A percentile compares a stretch with the other conserved stretches of the same genome.
Evolutionary conservation across 1,140 invertebrate species (phyloP).

Genomic region (Drosophila azteca): DNA sequence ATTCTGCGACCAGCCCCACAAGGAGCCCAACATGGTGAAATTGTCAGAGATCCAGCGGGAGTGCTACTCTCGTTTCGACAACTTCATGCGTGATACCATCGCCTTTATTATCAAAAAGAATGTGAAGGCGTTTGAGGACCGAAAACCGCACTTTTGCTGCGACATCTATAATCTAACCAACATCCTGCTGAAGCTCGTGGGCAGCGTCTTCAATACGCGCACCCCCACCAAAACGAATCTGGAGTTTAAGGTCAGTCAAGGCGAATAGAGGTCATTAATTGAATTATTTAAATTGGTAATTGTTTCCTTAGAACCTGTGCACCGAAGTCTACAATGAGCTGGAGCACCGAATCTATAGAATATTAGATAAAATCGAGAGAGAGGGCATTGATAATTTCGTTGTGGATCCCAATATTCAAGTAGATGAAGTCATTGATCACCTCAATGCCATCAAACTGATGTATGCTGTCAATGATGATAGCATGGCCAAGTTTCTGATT

Average conservation of each 20-base stretch:
- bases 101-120: slow-evolving; percentile 51
- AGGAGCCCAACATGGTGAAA: neutral
- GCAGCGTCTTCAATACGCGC: slow-evolving; percentile 55
- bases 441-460: slow-evolving; percentile 61
- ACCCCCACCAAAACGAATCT: slow-evolving; percentile 33
- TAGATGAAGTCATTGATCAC: slow-evolving; percentile 32
- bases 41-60: slow-evolving; percentile 26
- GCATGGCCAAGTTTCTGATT: slow-evolving; percentile 27
- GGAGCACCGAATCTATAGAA: slow-evolving; percentile 44
- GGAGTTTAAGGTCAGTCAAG: slow-evolving; percentile 43
- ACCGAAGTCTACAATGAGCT: slow-evolving; percentile 54
- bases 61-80: slow-evolving; percentile 45
- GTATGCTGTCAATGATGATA: slow-evolving; percentile 25
- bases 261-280: no score
- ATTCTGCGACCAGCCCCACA: slow-evolving; percentile 18
- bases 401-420: neutral
- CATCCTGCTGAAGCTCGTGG: slow-evolving; percentile 60
- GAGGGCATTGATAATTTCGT: slow-evolving; percentile 39
- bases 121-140: slow-evolving; percentile 39
- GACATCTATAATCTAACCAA: slow-evolving; percentile 55
- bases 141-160: slow-evolving; percentile 55
- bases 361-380: slow-evolving; percentile 43
- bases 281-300: no score
- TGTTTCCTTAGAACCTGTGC: slow-evolving; percentile 51
- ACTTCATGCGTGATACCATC: slow-evolving; percentile 43